phyloP scores from a whole-genome alignment of 2,797 vertebrate species.

The Leptoclinus maculatus region DNA sequence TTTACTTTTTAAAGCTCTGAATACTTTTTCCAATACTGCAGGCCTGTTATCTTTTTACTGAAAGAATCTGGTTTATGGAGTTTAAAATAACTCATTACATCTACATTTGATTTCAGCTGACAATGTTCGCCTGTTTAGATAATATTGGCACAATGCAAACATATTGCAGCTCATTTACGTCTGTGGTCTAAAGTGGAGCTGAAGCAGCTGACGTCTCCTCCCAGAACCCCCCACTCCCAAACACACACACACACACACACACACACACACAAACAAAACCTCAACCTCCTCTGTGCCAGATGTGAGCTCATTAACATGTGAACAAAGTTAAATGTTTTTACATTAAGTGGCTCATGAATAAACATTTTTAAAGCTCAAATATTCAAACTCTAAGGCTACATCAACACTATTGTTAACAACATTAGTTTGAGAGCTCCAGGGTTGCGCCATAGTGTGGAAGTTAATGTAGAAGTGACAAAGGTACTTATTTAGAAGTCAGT shows the following conservation, averaged over 20 bases:
- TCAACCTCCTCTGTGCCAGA: neutral
- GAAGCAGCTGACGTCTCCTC: neutral
- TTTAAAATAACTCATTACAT: neutral
- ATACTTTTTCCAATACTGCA: too few relatives aligned
- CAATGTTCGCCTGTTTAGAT: neutral
- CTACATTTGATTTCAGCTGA: neutral
- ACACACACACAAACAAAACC: neutral
- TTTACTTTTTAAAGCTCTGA: too few relatives aligned
- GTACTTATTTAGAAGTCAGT: neutral
- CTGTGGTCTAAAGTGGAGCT: neutral
- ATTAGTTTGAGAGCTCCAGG: neutral
- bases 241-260: too few relatives aligned
- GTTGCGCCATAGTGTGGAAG: neutral
- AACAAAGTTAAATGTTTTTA: neutral
- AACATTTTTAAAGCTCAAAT: neutral
- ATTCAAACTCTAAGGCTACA: neutral
- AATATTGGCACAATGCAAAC: neutral
- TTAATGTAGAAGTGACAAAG: neutral
- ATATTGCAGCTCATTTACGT: neutral
- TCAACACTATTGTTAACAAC: neutral
- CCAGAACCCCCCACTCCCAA: neutral
- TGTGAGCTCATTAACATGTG: constrained; percentile 22
- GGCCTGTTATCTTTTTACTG: too few relatives aligned
- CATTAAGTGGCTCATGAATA: neutral
- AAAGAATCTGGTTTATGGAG: neutral